Evolutionary conservation across 2,797 vertebrate species (phyloP).

Genomic region (Lerista edwardsae): DNA sequence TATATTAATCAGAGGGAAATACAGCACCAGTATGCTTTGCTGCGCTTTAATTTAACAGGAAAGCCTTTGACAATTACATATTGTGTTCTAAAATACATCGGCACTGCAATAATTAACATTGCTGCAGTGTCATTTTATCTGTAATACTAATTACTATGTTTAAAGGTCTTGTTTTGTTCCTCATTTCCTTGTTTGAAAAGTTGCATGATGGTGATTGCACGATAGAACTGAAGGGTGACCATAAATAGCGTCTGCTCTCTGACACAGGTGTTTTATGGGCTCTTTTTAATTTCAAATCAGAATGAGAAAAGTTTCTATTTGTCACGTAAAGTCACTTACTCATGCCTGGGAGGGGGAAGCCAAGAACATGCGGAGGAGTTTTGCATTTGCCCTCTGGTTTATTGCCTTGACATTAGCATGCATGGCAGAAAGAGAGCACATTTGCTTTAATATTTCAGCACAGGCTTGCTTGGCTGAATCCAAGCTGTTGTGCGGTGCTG

Average conservation of each 20-base stretch:
- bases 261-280: constrained; percentile 33
- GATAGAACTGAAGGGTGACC: constrained; percentile 47
- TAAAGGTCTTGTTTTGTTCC: constrained; percentile 70
- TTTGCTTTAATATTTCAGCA: constrained; percentile 44
- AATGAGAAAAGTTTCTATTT: constrained; percentile 39
- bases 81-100: constrained; percentile 71
- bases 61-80: constrained; percentile 76
- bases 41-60: constrained; percentile 80
- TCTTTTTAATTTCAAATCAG: constrained; percentile 45
- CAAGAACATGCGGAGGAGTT: constrained; percentile 26
- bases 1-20: constrained; percentile 68
- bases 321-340: constrained; percentile 35
- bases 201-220: constrained; percentile 53
- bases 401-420: constrained; percentile 29
- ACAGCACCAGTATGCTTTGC: constrained; percentile 73
- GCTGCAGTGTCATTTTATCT: constrained; percentile 71
- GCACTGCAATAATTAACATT: constrained; percentile 74
- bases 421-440: constrained; percentile 45
- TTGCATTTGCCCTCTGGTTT: constrained; percentile 34
- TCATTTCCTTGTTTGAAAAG: constrained; percentile 64
- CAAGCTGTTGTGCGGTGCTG: neutral
- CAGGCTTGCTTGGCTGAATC: constrained; percentile 49
- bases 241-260: constrained; percentile 36
- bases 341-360: neutral
- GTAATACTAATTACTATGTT: constrained; percentile 72